Evolutionary conservation across 2,797 vertebrate genomes (phyloP).

Genomic region (Synaphobranchus kaupii): DNA sequence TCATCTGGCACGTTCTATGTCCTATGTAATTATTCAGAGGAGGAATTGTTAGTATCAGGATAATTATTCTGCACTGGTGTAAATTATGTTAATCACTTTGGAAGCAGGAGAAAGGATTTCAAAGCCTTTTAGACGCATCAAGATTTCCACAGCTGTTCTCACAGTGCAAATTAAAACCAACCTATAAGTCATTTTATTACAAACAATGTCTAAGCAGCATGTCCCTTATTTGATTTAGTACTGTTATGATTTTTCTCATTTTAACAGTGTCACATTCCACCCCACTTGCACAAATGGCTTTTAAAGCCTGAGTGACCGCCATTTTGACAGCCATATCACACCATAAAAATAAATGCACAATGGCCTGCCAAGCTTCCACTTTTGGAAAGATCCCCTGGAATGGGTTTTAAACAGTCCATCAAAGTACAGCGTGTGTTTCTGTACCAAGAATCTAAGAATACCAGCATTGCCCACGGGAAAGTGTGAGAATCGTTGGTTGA

Average conservation of each 20-base stretch:
- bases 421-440: neutral
- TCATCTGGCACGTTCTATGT: neutral
- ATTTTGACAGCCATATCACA: neutral
- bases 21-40: neutral
- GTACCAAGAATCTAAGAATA: neutral
- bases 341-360: neutral
- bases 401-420: neutral
- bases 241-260: neutral
- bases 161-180: neutral
- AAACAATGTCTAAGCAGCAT: neutral
- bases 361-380: neutral
- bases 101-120: neutral
- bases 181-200: slow-evolving; percentile 10
- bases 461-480: neutral
- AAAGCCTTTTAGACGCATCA: neutral
- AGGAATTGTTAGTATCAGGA: neutral
- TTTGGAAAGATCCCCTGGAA: neutral
- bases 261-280: neutral
- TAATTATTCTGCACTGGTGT: neutral
- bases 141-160: neutral
- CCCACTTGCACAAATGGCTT: neutral
- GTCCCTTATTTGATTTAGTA: neutral
- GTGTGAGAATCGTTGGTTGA: neutral
- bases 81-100: neutral
- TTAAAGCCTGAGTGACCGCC: neutral